Evolutionary conservation across 2,888 invertebrate genomes (phyloP).

Genomic region (Lamellibrachia satsuma): DNA sequence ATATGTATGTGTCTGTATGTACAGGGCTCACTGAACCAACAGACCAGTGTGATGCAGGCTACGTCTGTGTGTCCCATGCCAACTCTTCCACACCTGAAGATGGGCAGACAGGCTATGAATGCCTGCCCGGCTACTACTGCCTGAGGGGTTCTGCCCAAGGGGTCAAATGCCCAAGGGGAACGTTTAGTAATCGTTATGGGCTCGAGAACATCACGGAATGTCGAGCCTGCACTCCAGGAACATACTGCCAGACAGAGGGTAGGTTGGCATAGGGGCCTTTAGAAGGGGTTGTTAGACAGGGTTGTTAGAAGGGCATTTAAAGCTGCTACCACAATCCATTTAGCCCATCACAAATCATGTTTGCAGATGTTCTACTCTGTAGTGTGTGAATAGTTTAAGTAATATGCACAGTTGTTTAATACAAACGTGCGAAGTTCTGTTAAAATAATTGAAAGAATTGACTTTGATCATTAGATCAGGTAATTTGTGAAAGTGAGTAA

Average conservation of each 20-base stretch:
- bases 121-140: conserved; percentile 58
- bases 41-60: conserved; percentile 57
- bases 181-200: conserved; percentile 53
- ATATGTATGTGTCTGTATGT: background rate
- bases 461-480: no score
- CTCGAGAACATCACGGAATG: conserved; percentile 57
- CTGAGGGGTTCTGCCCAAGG: conserved; percentile 55
- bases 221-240: conserved; percentile 54
- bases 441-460: no score
- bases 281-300: background rate
- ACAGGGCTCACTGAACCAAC: conserved; percentile 57
- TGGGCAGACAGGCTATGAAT: conserved; percentile 55
- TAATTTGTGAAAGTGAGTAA: no score
- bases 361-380: no score
- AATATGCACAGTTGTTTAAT: no score
- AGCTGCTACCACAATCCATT: background rate
- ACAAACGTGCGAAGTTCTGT: no score
- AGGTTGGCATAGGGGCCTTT: background rate
- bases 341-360: no score
- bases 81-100: conserved; percentile 53
- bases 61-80: conserved; percentile 55
- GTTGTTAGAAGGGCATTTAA: background rate
- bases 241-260: conserved; percentile 57
- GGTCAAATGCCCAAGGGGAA: conserved; percentile 57
- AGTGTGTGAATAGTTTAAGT: no score